phyloP scores from a whole-genome alignment of 1,140 invertebrate species.

The Drosophila persimilis region DNA sequence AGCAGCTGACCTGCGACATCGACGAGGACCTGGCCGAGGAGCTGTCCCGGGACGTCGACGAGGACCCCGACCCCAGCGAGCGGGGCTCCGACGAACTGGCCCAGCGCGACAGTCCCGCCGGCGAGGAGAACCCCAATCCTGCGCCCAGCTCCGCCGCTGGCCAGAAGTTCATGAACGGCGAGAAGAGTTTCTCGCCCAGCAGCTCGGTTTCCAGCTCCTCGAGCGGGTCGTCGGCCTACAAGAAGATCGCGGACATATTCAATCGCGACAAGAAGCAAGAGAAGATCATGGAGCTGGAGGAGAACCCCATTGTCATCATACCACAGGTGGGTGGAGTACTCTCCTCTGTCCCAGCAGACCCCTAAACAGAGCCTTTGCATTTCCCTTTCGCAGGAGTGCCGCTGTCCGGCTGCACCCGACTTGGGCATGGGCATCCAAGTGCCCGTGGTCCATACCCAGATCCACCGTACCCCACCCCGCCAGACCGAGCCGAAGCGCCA shows the following conservation, averaged over 20 bases:
- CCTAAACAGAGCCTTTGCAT: neutral
- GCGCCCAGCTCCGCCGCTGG: constrained; percentile 75
- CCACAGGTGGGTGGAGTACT: constrained; percentile 58
- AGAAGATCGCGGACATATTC: constrained; percentile 88
- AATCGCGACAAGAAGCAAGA: constrained; percentile 84
- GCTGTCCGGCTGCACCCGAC: constrained; percentile 84
- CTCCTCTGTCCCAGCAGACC: neutral
- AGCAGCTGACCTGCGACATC: constrained; percentile 91
- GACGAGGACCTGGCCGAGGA: constrained; percentile 85
- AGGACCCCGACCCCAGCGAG: constrained; percentile 49
- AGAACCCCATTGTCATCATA: constrained; percentile 83
- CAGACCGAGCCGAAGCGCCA: constrained; percentile 86
- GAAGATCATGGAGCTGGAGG: constrained; percentile 81
- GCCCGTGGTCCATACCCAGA: constrained; percentile 77
- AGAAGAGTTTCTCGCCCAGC: constrained; percentile 85
- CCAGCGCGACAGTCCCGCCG: constrained; percentile 84
- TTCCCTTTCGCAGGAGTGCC: constrained; percentile 63
- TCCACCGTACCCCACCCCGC: constrained; percentile 80
- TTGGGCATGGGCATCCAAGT: constrained; percentile 85
- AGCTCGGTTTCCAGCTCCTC: constrained; percentile 84
- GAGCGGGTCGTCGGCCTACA: constrained; percentile 86
- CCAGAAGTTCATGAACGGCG: constrained; percentile 69
- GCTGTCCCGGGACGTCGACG: constrained; percentile 51
- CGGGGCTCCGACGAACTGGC: constrained; percentile 62
- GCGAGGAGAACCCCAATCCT: constrained; percentile 83